Evolutionary conservation across 2,888 invertebrate genomes (phyloP).

Genomic region (Thelaira solivaga): DNA sequence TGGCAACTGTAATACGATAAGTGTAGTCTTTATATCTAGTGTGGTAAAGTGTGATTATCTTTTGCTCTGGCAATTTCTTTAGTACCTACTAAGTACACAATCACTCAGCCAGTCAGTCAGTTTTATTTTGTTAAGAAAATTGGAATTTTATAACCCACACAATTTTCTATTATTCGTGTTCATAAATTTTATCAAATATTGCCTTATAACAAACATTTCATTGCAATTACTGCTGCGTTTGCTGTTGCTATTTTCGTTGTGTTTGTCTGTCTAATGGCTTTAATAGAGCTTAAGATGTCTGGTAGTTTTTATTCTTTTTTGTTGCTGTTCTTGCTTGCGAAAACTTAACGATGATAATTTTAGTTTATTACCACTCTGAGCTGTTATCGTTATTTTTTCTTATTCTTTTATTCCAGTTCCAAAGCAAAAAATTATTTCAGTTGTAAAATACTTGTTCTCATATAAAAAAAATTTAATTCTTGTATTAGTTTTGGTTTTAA

Average conservation of each 20-base stretch:
- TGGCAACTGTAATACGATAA: no score
- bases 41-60: conserved; percentile 13
- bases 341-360: conserved; percentile 56
- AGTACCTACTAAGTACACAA: not conserved
- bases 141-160: conserved; percentile 55
- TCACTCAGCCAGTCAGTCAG: not conserved
- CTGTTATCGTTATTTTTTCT: not conserved
- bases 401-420: not conserved
- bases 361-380: conserved; percentile 39
- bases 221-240: conserved; percentile 18
- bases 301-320: conserved; percentile 18
- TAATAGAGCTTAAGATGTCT: conserved; percentile 62
- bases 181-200: conserved; percentile 71
- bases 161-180: conserved; percentile 68
- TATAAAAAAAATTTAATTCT: no score
- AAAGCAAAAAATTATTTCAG: not conserved
- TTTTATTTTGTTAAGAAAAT: conserved; percentile 46
- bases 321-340: not conserved
- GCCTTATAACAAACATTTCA: conserved; percentile 35
- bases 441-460: conserved; percentile 16
- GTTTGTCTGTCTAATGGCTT: conserved; percentile 38
- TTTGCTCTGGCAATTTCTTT: conserved; percentile 34
- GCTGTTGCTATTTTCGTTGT: no score
- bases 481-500: no score
- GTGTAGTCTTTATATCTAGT: no score